Conservation (phyloP, 2,113 vertebrate genomes). For the Crotophaga sulcirostris region DNA sequence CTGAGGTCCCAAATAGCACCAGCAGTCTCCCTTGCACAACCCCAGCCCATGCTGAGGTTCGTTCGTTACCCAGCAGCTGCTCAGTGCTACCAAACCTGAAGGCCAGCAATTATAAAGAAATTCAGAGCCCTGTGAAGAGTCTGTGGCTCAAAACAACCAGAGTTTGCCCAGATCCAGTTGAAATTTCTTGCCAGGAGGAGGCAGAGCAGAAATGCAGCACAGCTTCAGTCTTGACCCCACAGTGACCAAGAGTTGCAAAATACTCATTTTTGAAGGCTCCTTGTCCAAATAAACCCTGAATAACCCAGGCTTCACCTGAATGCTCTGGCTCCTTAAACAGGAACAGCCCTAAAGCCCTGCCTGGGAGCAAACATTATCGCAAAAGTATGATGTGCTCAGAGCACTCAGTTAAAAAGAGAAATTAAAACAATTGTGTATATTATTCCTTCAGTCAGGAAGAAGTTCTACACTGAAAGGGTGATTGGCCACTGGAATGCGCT, state of each 20-base stretch:
- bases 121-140: neutral
- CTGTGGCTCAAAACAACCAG: neutral
- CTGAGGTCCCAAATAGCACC: neutral
- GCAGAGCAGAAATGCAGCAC: neutral
- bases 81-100: fast-evolving
- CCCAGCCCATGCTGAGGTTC: fast-evolving
- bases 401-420: neutral
- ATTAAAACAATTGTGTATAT: too few species aligned
- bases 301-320: neutral
- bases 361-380: neutral
- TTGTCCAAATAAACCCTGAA: neutral
- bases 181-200: neutral
- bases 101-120: neutral
- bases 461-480: too few species aligned
- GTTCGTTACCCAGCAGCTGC: neutral
- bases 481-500: too few species aligned
- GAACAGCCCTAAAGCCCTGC: neutral
- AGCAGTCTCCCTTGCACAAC: neutral
- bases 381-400: neutral
- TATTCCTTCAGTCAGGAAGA: neutral
- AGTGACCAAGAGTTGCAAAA: neutral
- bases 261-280: neutral
- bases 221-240: neutral
- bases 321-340: neutral
- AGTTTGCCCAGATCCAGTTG: neutral